Evolutionary conservation across 2,113 vertebrate genomes (phyloP).

Genomic region (Scalopus aquaticus): DNA sequence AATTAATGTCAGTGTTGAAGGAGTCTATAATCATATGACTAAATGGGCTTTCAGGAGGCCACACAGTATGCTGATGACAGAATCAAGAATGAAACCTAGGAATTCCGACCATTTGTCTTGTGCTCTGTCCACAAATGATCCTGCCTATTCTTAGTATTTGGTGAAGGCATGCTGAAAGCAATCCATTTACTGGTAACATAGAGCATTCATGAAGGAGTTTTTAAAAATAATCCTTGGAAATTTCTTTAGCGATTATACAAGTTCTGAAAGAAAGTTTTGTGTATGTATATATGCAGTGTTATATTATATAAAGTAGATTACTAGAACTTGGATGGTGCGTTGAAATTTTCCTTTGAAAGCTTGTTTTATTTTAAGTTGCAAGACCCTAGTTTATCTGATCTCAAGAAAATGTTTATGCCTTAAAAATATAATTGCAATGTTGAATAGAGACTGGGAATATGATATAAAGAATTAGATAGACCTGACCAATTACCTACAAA

Average conservation of each 20-base stretch:
- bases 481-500: not conserved
- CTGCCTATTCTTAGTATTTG: constrained; percentile 35
- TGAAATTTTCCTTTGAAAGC: not conserved
- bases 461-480: not conserved
- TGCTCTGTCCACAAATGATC: constrained; percentile 16
- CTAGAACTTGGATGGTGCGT: not conserved
- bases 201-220: not conserved
- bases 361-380: not conserved
- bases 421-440: not conserved
- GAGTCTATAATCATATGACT: constrained; percentile 61
- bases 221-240: constrained; percentile 1
- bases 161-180: constrained; percentile 63
- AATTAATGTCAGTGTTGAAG: constrained; percentile 69
- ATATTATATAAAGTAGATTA: not conserved
- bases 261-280: not conserved
- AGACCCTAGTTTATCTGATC: not conserved
- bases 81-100: constrained; percentile 61
- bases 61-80: constrained; percentile 63
- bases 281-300: not conserved
- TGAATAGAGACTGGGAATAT: not conserved
- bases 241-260: not conserved
- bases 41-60: constrained; percentile 66
- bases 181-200: not conserved
- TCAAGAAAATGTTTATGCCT: not conserved
- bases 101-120: constrained; percentile 57